Conservation (phyloP, 1,140 invertebrate species). For the Pteromalus puparum region DNA sequence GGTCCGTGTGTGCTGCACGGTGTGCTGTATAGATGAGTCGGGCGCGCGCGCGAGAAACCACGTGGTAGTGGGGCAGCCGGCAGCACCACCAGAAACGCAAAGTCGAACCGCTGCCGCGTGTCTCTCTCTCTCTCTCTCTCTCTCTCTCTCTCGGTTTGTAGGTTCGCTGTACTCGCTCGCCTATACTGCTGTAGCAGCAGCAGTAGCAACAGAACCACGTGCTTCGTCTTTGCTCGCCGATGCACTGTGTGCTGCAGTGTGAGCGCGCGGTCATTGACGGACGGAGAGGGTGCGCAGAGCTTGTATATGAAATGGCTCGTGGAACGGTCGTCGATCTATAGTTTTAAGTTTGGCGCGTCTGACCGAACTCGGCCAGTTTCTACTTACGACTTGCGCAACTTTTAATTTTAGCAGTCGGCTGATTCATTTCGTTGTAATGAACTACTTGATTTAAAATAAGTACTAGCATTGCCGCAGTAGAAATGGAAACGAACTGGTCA, state of each 20-base stretch:
- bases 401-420: too few species aligned
- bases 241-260: not conserved
- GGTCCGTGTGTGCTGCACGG: constrained; percentile 28
- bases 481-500: not conserved
- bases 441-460: too few species aligned
- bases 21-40: not conserved
- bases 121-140: too few species aligned
- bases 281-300: not conserved
- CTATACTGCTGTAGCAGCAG: too few species aligned
- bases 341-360: too few species aligned
- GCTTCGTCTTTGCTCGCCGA: not conserved
- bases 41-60: constrained; percentile 25
- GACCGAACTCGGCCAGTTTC: too few species aligned
- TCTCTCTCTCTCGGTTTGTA: not conserved
- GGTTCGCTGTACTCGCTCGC: not conserved
- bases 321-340: too few species aligned
- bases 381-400: too few species aligned
- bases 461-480: not conserved
- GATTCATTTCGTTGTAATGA: too few species aligned
- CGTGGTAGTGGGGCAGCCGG: constrained; percentile 39
- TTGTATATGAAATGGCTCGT: not conserved
- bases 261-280: not conserved
- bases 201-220: not conserved
- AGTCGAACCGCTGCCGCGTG: constrained; percentile 17
- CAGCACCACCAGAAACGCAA: constrained; percentile 42